These are phyloP conservation scores for Pachypanchax playfairii DNA, from an alignment of 2,113 vertebrate species.

Conservation along the genomic window DNA sequence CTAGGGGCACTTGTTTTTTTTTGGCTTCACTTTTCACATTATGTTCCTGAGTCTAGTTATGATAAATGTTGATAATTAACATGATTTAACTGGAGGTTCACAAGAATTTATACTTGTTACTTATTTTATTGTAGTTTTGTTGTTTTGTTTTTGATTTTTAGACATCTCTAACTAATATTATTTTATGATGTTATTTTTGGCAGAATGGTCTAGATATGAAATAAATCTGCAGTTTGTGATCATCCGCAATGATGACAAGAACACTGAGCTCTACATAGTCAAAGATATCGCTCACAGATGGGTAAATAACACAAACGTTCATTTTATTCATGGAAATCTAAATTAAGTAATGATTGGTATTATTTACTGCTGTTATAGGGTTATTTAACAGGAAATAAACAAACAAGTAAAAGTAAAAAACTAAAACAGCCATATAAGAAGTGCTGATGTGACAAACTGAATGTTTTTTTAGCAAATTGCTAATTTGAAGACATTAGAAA, in stretches of 20 bases:
- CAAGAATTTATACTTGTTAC: too few relatives aligned
- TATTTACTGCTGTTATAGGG: background rate
- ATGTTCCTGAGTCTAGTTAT: too few relatives aligned
- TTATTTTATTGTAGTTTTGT: background rate
- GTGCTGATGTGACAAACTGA: too few relatives aligned
- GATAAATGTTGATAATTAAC: too few relatives aligned
- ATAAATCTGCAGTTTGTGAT: conserved; percentile 58
- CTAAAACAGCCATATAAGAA: too few relatives aligned
- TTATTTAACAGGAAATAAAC: too few relatives aligned
- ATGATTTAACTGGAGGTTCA: too few relatives aligned
- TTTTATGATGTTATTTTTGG: conserved; percentile 19
- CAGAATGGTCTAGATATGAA: conserved; percentile 73
- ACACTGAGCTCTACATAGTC: conserved; percentile 42
- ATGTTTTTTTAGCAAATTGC: too few relatives aligned
- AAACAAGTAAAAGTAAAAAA: background rate
- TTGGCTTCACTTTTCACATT: too few relatives aligned
- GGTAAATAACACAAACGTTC: conserved; percentile 52
- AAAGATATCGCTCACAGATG: conserved; percentile 61
- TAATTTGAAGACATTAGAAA: background rate
- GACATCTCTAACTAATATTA: background rate
- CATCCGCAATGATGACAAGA: conserved; percentile 19
- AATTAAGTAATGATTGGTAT: background rate
- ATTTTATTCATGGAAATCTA: background rate
- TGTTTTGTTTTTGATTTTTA: background rate
- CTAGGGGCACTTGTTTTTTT: too few relatives aligned